Percentiles rank a stretch among this genome's conserved stretches.
phyloP scores from a whole-genome alignment of 2,888 invertebrate species.

The Idaea dimidiata region DNA sequence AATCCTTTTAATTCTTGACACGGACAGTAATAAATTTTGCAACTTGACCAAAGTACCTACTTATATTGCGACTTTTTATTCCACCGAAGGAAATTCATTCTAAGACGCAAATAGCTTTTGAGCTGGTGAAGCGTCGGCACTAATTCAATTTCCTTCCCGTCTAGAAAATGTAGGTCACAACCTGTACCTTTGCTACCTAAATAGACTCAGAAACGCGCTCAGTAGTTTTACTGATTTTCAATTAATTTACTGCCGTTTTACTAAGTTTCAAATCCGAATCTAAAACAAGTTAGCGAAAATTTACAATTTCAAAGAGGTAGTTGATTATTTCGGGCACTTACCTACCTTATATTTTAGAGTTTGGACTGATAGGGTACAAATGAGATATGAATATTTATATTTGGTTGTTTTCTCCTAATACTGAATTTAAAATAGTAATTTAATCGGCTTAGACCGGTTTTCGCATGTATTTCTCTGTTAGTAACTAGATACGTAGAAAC shows the following conservation, averaged over 20 bases:
- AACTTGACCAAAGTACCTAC: not conserved
- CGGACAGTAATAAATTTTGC: not conserved
- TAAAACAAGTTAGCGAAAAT: not conserved
- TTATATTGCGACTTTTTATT: not conserved
- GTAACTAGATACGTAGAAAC: no score
- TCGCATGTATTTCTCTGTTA: no score
- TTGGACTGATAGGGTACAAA: no score
- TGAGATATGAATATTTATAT: no score
- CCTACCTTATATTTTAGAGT: no score
- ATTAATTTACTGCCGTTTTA: not conserved
- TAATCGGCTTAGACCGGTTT: no score
- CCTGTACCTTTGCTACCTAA: not conserved
- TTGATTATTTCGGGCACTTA: not conserved
- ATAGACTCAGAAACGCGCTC: not conserved
- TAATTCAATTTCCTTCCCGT: not conserved
- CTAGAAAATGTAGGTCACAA: not conserved
- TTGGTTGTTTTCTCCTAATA: no score
- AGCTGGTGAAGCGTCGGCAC: not conserved
- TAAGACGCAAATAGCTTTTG: not conserved
- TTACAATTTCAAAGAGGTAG: not conserved
- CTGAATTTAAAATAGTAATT: no score
- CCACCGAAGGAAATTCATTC: not conserved
- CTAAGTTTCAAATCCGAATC: not conserved
- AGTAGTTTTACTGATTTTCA: not conserved
- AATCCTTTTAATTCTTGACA: not conserved